These are phyloP conservation scores for Ceryle rudis DNA, from an alignment of 2,797 vertebrate species.

Conservation along the genomic window DNA sequence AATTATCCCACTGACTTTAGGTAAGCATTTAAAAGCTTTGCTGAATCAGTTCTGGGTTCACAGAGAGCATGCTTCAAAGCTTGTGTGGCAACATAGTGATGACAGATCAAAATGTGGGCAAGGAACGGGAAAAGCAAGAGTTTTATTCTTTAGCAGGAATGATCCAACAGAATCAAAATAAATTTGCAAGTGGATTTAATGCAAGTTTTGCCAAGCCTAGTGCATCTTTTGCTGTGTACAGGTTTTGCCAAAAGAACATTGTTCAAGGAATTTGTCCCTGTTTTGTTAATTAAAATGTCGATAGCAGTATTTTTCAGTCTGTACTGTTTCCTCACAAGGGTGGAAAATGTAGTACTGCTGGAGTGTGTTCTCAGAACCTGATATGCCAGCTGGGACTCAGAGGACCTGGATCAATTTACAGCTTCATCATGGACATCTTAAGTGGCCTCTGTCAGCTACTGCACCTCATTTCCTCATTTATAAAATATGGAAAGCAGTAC, in stretches of 20 bases:
- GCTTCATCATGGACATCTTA: not conserved
- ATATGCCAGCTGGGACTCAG: not conserved
- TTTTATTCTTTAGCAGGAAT: not conserved
- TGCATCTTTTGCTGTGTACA: not conserved
- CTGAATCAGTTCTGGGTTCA: not conserved
- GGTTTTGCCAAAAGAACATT: not conserved
- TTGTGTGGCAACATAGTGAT: not conserved
- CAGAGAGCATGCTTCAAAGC: not conserved
- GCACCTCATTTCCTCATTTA: not conserved
- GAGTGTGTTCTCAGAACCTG: not conserved
- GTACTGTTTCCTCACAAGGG: not conserved
- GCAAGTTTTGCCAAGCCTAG: not conserved
- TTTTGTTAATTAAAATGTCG: not conserved
- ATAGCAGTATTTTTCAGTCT: not conserved
- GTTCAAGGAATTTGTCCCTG: not conserved
- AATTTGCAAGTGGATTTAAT: not conserved
- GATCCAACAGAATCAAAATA: not conserved
- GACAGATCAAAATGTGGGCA: not conserved
- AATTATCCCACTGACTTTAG: not conserved
- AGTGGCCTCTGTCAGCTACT: not conserved
- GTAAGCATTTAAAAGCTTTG: conserved; percentile 7
- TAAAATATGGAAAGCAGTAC: not conserved
- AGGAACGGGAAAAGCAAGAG: not conserved
- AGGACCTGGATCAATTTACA: not conserved
- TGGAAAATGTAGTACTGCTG: not conserved